Conservation (phyloP, 2,113 vertebrate genomes). For the Pachypanchax playfairii region DNA sequence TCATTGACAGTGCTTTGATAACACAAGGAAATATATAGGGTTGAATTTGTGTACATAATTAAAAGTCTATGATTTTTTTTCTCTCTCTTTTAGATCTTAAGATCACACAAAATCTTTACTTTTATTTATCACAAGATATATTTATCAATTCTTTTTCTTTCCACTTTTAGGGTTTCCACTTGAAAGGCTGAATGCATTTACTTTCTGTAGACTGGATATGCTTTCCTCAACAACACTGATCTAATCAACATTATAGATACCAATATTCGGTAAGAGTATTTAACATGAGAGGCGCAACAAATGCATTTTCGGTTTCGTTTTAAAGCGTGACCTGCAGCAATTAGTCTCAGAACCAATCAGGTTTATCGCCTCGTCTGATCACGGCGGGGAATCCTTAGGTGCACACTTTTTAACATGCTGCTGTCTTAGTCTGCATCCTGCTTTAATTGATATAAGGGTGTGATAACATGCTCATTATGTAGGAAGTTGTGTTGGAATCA, state of each 20-base stretch:
- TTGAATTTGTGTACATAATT: conserved; percentile 22
- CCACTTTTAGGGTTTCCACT: conserved; percentile 28
- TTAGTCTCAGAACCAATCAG: conserved; percentile 74
- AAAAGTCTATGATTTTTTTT: conserved; percentile 13
- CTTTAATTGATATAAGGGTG: conserved; percentile 78
- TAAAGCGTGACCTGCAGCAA: conserved; percentile 61
- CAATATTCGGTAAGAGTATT: conserved; percentile 56
- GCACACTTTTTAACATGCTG: conserved; percentile 59
- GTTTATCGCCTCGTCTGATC: conserved; percentile 75
- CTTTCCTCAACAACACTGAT: conserved; percentile 65
- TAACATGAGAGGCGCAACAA: conserved; percentile 59
- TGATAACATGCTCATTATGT: conserved; percentile 69
- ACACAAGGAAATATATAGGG: conserved; percentile 5
- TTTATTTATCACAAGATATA: conserved; percentile 42
- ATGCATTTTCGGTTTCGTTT: conserved; percentile 63
- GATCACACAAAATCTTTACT: conserved; percentile 19
- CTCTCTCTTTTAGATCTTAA: conserved; percentile 10
- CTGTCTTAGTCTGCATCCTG: conserved; percentile 62
- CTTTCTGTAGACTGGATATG: conserved; percentile 12
- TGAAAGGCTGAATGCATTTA: conserved; percentile 14
- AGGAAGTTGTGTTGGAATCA: conserved; percentile 38
- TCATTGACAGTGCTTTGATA: conserved; percentile 38
- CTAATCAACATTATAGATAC: conserved; percentile 63
- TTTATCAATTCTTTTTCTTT: conserved; percentile 31
- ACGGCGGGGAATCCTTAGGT: conserved; percentile 65